Conservation (phyloP, 2,797 vertebrate genomes). For the Mionectes olivaceus region DNA sequence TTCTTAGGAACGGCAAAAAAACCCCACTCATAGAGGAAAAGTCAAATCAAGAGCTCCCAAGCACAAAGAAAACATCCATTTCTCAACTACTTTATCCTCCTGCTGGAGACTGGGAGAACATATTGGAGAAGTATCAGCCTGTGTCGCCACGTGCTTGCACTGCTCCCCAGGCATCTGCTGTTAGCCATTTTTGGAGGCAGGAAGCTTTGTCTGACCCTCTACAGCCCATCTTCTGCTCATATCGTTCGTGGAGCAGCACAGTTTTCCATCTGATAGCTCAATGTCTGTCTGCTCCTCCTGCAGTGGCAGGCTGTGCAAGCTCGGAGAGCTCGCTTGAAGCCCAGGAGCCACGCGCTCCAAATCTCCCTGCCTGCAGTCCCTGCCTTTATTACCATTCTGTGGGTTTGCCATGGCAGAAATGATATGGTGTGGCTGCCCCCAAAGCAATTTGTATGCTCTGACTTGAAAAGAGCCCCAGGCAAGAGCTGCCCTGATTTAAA, state of each 20-base stretch:
- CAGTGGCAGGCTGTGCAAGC: background rate
- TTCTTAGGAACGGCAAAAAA: background rate
- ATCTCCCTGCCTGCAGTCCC: background rate
- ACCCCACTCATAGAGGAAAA: background rate
- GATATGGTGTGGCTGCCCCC: background rate
- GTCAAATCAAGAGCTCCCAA: background rate
- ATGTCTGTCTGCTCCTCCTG: background rate
- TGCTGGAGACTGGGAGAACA: background rate
- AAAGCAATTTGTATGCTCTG: conserved; percentile 31
- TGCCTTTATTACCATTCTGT: conserved; percentile 20
- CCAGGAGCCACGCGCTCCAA: background rate
- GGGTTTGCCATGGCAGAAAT: background rate
- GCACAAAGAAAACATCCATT: background rate
- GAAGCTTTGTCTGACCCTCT: conserved; percentile 28
- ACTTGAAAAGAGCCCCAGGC: conserved; percentile 40
- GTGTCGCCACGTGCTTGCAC: background rate
- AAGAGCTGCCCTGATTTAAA: conserved; percentile 36
- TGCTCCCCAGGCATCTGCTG: background rate
- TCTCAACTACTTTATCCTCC: background rate
- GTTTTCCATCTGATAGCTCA: background rate
- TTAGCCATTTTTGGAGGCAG: conserved; percentile 26
- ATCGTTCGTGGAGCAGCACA: background rate
- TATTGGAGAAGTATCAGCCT: background rate
- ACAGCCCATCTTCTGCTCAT: background rate
- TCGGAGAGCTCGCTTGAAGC: background rate